Percentiles rank a stretch among this genome's conserved stretches.
phyloP scores from a whole-genome alignment of 2,113 vertebrate species.

The Pipa parva region DNA sequence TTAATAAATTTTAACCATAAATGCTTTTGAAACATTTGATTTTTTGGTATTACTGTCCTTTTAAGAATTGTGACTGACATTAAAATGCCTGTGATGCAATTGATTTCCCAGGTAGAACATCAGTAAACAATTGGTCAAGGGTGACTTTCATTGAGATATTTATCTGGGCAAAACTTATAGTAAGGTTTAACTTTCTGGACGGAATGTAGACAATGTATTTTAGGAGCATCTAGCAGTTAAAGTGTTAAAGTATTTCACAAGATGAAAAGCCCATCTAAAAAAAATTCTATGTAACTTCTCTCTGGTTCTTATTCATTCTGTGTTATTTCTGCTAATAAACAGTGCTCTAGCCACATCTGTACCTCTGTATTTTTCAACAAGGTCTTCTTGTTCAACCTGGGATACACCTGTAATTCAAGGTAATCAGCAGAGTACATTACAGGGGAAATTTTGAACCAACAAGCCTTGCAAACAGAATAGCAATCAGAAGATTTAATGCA shows the following conservation, averaged over 20 bases:
- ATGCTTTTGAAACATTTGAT: no score
- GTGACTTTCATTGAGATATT: no score
- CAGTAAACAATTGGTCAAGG: no score
- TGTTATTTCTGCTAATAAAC: conserved; percentile 49
- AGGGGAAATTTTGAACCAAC: conserved; percentile 79
- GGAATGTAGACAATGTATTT: no score
- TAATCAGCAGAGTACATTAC: conserved; percentile 78
- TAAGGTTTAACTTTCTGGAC: neutral
- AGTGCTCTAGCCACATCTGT: conserved; percentile 55
- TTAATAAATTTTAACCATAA: no score
- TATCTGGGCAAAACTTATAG: no score
- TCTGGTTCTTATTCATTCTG: neutral
- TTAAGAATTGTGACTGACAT: no score
- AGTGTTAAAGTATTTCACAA: neutral
- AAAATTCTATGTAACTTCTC: no score
- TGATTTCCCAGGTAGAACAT: no score
- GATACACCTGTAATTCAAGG: conserved; percentile 78
- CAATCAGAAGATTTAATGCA: conserved; percentile 96
- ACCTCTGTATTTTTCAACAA: conserved; percentile 63
- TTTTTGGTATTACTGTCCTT: no score
- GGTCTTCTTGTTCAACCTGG: conserved; percentile 67
- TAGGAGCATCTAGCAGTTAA: neutral
- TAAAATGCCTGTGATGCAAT: no score
- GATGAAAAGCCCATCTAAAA: conserved; percentile 29
- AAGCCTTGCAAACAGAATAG: conserved; percentile 86